Evolutionary conservation across 2,888 invertebrate genomes (phyloP).

Genomic region (Thymelicus lineola): DNA sequence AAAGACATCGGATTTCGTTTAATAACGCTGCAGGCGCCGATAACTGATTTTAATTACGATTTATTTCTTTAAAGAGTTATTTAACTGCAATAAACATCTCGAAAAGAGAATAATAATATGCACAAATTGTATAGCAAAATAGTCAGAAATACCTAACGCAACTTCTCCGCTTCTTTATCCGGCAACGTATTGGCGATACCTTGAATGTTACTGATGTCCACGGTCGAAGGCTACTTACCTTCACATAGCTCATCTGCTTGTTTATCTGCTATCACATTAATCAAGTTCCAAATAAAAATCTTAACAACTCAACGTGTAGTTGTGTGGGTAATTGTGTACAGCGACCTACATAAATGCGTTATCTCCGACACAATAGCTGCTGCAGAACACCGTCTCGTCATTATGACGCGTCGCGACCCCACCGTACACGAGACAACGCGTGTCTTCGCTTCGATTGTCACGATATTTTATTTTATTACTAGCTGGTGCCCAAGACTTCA

Average conservation of each 20-base stretch:
- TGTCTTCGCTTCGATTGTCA: neutral
- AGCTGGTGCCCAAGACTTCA: too few species aligned
- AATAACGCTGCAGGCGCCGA: neutral
- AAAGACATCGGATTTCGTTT: slow-evolving; percentile 14
- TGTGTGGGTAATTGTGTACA: neutral
- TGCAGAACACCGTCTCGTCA: slow-evolving; percentile 1
- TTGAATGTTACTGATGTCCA: too few species aligned
- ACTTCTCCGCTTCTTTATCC: too few species aligned
- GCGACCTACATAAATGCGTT: slow-evolving; percentile 1
- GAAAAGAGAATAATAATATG: too few species aligned
- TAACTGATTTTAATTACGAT: slow-evolving; percentile 1
- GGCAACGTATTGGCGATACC: too few species aligned
- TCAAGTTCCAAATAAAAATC: too few species aligned
- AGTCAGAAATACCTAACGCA: too few species aligned
- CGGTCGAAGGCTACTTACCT: too few species aligned
- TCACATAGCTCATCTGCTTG: too few species aligned
- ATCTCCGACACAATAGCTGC: neutral
- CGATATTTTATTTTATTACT: neutral
- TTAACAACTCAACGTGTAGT: too few species aligned
- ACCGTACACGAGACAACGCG: neutral
- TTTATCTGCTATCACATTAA: too few species aligned
- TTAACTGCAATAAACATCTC: neutral
- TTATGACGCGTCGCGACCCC: neutral
- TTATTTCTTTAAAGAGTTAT: neutral
- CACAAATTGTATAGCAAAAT: too few species aligned